Evolutionary conservation across 2,113 vertebrate species (phyloP).

Genomic region (Phyllostomus hastatus): DNA sequence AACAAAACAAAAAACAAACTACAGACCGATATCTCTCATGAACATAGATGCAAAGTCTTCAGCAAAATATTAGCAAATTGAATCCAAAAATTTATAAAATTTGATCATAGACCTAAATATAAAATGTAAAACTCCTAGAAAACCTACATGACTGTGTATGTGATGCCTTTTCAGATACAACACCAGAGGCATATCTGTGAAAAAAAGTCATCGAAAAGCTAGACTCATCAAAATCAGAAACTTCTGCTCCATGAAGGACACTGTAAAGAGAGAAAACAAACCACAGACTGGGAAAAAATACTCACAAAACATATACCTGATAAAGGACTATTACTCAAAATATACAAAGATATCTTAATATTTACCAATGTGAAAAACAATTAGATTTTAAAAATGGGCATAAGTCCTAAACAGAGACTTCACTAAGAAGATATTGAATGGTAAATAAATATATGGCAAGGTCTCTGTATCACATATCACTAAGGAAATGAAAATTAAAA

Average conservation of each 20-base stretch:
- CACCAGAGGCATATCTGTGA: background rate
- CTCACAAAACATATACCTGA: background rate
- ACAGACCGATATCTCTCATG: background rate
- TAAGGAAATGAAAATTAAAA: background rate
- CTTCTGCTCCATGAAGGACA: background rate
- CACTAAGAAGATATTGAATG: background rate
- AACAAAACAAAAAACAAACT: background rate
- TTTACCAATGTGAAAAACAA: background rate
- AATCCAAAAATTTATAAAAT: background rate
- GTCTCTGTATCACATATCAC: background rate
- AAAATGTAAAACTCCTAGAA: background rate
- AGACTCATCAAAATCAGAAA: background rate
- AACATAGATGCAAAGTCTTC: background rate
- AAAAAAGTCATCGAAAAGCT: background rate
- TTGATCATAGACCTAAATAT: background rate
- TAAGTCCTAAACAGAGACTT: background rate
- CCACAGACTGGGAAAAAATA: background rate
- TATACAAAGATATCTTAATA: background rate
- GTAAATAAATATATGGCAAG: background rate
- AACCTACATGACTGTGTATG: background rate
- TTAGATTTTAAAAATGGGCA: background rate
- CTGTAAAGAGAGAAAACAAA: background rate
- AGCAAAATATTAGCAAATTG: background rate
- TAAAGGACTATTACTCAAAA: background rate
- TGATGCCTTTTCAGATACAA: background rate